phyloP scores from a whole-genome alignment of 2,113 vertebrate genomes.

The Pelecanus crispus region DNA sequence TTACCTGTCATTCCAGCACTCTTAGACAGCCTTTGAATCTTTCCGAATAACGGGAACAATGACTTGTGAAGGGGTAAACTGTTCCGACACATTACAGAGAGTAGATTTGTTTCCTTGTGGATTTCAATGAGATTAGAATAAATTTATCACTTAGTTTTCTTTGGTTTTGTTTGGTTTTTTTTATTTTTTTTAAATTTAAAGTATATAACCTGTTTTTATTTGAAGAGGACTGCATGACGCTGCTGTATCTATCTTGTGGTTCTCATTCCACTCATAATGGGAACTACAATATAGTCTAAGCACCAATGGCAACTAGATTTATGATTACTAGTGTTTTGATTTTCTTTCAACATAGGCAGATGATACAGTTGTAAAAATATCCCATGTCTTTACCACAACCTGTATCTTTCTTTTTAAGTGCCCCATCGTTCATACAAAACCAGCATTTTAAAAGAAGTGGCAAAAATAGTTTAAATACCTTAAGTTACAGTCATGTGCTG shows the following conservation, averaged over 20 bases:
- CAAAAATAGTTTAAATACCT: background rate
- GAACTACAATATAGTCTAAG: background rate
- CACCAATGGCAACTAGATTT: background rate
- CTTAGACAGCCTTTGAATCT: background rate
- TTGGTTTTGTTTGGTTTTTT: background rate
- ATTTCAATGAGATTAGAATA: background rate
- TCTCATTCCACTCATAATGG: background rate
- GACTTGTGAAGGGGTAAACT: background rate
- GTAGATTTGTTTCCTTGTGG: constrained; percentile 19
- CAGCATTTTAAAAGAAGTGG: background rate
- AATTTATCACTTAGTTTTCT: background rate
- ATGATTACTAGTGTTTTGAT: background rate
- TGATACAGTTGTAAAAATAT: background rate
- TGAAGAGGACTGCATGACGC: background rate
- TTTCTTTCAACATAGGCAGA: background rate
- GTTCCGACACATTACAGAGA: background rate
- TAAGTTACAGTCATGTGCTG: background rate
- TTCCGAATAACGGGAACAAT: constrained; percentile 19
- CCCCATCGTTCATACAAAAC: background rate
- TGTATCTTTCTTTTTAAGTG: background rate
- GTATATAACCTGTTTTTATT: background rate
- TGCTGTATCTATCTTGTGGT: background rate
- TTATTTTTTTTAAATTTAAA: background rate
- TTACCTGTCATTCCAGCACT: background rate
- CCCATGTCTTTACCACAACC: background rate